Conservation (phyloP, 2,888 invertebrate genomes). For the Stenodema calcarata region DNA sequence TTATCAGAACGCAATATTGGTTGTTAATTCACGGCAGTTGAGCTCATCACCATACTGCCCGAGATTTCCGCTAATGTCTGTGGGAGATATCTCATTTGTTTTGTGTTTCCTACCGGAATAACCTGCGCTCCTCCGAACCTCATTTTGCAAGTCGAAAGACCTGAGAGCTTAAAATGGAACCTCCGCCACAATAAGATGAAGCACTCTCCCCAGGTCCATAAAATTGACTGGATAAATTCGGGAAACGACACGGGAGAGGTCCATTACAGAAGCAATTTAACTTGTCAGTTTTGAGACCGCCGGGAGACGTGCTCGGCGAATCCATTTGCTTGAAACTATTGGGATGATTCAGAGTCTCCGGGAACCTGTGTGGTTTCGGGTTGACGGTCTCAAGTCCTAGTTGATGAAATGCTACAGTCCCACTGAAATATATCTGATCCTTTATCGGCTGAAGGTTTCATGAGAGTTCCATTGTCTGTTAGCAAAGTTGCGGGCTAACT, state of each 20-base stretch:
- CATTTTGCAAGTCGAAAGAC: conserved; percentile 6
- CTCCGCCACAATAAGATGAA: background rate
- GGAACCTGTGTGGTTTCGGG: conserved; percentile 25
- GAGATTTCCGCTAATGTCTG: background rate
- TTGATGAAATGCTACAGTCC: conserved; percentile 8
- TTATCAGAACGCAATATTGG: background rate
- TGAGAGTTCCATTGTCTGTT: conserved; percentile 11
- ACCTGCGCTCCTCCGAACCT: background rate
- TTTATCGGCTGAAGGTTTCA: background rate
- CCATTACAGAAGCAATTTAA: conserved; percentile 44
- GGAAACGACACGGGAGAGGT: background rate
- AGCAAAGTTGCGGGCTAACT: background rate
- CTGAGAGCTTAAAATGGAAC: conserved; percentile 2
- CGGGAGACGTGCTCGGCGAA: background rate
- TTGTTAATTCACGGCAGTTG: background rate
- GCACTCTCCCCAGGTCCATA: background rate
- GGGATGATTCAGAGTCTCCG: conserved; percentile 5
- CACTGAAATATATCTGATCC: conserved; percentile 18
- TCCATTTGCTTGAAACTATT: conserved; percentile 11
- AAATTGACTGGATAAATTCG: conserved; percentile 23
- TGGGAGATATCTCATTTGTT: background rate
- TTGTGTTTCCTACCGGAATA: background rate
- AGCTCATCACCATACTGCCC: background rate
- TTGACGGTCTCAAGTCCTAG: background rate
- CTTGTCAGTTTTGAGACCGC: conserved; percentile 35